Evolutionary conservation across 2,888 invertebrate genomes (phyloP).

Genomic region (Ariolimax columbianus): DNA sequence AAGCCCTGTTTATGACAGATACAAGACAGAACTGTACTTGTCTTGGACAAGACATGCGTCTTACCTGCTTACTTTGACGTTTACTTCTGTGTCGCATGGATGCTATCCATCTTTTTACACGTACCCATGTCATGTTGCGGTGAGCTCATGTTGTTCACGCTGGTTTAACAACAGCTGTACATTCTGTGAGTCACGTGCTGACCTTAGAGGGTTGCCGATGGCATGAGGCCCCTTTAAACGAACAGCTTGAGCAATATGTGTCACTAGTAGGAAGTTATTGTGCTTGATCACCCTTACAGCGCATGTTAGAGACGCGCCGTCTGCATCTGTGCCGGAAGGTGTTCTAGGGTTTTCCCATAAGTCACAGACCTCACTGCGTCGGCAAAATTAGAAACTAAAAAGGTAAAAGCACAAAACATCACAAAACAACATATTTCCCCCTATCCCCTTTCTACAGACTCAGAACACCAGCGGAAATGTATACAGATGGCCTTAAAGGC

Average conservation of each 20-base stretch:
- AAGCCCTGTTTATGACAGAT: no score
- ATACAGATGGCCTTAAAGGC: no score
- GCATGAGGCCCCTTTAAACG: background rate
- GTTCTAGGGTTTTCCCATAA: background rate
- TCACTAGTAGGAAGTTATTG: background rate
- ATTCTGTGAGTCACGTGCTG: background rate
- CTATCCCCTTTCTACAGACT: no score
- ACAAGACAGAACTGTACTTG: no score
- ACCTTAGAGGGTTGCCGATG: background rate
- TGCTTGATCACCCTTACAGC: background rate
- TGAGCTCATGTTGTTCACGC: background rate
- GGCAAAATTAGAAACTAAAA: no score
- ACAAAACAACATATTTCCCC: no score
- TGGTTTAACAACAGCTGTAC: background rate
- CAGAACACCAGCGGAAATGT: no score
- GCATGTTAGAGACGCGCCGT: background rate
- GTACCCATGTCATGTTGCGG: background rate
- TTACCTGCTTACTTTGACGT: background rate
- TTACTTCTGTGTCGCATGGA: slow-evolving; percentile 1
- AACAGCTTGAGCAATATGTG: background rate
- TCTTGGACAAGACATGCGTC: no score
- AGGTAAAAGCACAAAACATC: no score
- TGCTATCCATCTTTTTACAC: slow-evolving; percentile 15
- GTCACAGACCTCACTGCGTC: no score
- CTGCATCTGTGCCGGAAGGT: background rate